phyloP scores from a whole-genome alignment of 2,888 invertebrate genomes.

The Odontocolon sp. region DNA sequence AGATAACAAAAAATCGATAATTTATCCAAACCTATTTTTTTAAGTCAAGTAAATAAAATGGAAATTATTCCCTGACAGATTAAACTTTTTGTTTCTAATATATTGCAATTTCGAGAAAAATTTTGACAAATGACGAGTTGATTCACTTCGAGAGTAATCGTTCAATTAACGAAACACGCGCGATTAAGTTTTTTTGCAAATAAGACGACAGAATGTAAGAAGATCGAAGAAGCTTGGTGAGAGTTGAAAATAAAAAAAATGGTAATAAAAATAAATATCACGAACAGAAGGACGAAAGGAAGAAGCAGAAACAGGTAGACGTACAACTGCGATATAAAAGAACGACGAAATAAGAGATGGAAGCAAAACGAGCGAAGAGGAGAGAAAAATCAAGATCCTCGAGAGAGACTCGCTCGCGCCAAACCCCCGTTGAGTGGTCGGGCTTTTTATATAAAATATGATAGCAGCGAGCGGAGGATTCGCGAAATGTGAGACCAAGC shows the following conservation, averaged over 20 bases:
- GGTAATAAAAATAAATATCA: slow-evolving; percentile 2
- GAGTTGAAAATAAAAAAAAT: background rate
- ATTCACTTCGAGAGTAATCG: slow-evolving; percentile 60
- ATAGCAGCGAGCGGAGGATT: slow-evolving; percentile 73
- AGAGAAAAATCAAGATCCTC: slow-evolving; percentile 64
- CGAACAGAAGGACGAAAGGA: slow-evolving; percentile 21
- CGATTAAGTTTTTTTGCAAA: slow-evolving; percentile 27
- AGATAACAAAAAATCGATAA: too few relatives aligned
- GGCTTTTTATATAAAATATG: slow-evolving; percentile 75
- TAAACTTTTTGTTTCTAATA: too few relatives aligned
- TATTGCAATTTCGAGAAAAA: too few relatives aligned
- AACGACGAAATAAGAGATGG: slow-evolving; percentile 48
- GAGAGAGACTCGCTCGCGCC: slow-evolving; percentile 8
- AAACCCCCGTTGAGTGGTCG: slow-evolving; percentile 23
- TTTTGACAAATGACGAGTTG: background rate
- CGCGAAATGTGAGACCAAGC: slow-evolving; percentile 79
- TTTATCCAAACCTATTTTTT: too few relatives aligned
- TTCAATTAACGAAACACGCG: slow-evolving; percentile 66
- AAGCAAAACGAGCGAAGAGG: slow-evolving; percentile 52
- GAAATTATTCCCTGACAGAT: too few relatives aligned
- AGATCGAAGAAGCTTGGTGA: slow-evolving; percentile 4
- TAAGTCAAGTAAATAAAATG: too few relatives aligned
- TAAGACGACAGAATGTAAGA: slow-evolving; percentile 23
- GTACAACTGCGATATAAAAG: slow-evolving; percentile 33
- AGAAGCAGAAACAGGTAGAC: slow-evolving; percentile 40